phyloP scores from a whole-genome alignment of 1,140 invertebrate species.

The Globodera rostochiensis region DNA sequence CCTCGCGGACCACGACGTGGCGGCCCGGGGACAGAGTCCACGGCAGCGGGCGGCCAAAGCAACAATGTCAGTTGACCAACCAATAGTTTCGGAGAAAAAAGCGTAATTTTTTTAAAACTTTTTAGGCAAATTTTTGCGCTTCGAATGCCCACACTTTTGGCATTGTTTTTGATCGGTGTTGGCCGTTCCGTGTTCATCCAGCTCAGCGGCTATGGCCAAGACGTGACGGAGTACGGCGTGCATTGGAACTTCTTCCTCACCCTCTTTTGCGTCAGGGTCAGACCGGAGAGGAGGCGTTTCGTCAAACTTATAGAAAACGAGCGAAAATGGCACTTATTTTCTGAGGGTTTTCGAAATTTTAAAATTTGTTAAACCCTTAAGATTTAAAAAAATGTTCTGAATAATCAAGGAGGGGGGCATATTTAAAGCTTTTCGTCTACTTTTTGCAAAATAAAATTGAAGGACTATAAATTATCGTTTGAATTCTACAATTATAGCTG shows the following conservation, averaged over 20 bases:
- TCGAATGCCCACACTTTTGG: slow-evolving; percentile 35
- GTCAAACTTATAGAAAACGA: too few relatives aligned
- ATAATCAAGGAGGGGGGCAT: too few relatives aligned
- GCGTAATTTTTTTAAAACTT: neutral
- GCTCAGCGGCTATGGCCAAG: slow-evolving; percentile 77
- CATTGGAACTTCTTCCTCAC: slow-evolving; percentile 98
- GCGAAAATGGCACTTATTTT: too few relatives aligned
- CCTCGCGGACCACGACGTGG: slow-evolving; percentile 26
- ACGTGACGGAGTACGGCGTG: slow-evolving; percentile 86
- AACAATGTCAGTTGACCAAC: slow-evolving; percentile 7
- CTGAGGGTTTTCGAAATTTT: too few relatives aligned
- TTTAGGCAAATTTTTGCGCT: slow-evolving; percentile 42
- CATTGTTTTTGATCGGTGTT: slow-evolving; percentile 73
- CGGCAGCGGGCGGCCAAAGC: slow-evolving; percentile 10
- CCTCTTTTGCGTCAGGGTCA: slow-evolving; percentile 78
- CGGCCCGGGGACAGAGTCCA: neutral
- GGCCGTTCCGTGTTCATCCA: slow-evolving; percentile 70
- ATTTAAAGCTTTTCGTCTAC: too few relatives aligned
- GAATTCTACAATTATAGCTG: neutral
- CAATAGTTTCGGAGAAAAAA: neutral
- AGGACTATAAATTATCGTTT: too few relatives aligned
- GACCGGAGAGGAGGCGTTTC: too few relatives aligned
- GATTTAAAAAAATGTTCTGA: too few relatives aligned
- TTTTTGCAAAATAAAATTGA: too few relatives aligned
- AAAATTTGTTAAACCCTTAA: too few relatives aligned